Evolutionary conservation across 2,888 invertebrate species (phyloP), one percentile per base, ranked within the genome.

Genomic region (Ecliptopera silaceata): DNA sequence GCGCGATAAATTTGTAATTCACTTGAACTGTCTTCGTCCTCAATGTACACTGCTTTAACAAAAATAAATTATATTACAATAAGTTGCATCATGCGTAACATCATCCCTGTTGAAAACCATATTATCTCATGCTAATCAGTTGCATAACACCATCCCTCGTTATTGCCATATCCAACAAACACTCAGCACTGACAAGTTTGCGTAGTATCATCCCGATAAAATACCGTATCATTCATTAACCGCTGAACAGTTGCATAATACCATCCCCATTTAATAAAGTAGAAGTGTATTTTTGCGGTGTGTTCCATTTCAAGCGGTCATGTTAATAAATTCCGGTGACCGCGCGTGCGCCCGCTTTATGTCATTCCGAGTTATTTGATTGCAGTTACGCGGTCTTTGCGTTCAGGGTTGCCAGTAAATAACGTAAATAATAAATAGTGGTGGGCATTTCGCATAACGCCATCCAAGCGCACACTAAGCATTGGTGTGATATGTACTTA

Each of bases 341-440:
- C 49, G 51, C 22, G 39, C 50, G 52, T 31, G 49, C 18, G 39
- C 32, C 38, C 54, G 61, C 44, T 62, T 50, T 59, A 54, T 53
- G 61, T 63, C 61, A 51, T 38, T 39, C 36, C 32, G 59, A 61
- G 63, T 65, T 63, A 65, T 65, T 61, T 63, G 59, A 63, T 59
- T 62, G 58, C 62, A 58, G 59, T 53, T 42, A 51, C 56, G 56
- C 52, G 61, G 60, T 55, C 53, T 46, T 41, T 41, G 20, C 20
- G 34, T 47, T 54, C 39, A 56, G 44, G 57, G 43, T 38, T 49
- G 53, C 22, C 32, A 32, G 32, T 32, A 32, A 32, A 11, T 12
- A 12, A n/a, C 32, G 3, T 32, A 6, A n/a, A 32, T n/a, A n/a
- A 32, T 32, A 32, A 32, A 32, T 32, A 32, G 0, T 32, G 32